These are phyloP conservation scores for Planococcus citri DNA, from an alignment of 1,140 invertebrate species.

Conservation along the genomic window DNA sequence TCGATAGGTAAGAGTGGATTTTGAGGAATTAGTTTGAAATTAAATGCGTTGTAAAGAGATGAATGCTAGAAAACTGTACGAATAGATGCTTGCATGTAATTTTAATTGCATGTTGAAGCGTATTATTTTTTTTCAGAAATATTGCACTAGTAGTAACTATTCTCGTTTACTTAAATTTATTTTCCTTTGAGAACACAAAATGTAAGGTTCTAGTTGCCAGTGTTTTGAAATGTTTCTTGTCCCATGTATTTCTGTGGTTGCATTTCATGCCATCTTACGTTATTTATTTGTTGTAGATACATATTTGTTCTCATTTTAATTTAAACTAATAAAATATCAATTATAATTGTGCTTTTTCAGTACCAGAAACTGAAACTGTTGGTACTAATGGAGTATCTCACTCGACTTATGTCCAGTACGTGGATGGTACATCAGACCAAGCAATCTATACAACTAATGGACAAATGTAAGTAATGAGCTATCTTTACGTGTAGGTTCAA, in stretches of 20 bases:
- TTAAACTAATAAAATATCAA: too few species aligned
- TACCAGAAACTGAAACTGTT: conserved; percentile 40
- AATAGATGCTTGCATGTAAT: not conserved
- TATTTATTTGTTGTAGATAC: too few species aligned
- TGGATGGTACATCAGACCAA: conserved; percentile 48
- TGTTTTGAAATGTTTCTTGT: too few species aligned
- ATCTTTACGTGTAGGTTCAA: too few species aligned
- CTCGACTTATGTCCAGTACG: conserved; percentile 56
- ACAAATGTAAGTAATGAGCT: conserved; percentile 47
- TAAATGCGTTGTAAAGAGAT: conserved; percentile 4
- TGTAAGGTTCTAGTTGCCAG: too few species aligned
- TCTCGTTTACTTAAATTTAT: too few species aligned
- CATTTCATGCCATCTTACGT: too few species aligned
- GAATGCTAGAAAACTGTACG: not conserved
- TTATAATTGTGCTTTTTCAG: conserved; percentile 32
- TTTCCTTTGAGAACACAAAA: too few species aligned
- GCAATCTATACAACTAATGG: conserved; percentile 56
- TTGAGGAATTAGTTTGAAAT: conserved; percentile 9
- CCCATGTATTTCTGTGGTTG: too few species aligned
- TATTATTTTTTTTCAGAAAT: not conserved
- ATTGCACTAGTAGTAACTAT: not conserved
- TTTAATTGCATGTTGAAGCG: not conserved
- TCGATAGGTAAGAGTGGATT: conserved; percentile 30
- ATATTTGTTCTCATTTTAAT: too few species aligned
- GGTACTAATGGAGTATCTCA: conserved; percentile 42